Evolutionary conservation across 2,113 vertebrate species (phyloP).

Genomic region (Myiopsitta monachus): DNA sequence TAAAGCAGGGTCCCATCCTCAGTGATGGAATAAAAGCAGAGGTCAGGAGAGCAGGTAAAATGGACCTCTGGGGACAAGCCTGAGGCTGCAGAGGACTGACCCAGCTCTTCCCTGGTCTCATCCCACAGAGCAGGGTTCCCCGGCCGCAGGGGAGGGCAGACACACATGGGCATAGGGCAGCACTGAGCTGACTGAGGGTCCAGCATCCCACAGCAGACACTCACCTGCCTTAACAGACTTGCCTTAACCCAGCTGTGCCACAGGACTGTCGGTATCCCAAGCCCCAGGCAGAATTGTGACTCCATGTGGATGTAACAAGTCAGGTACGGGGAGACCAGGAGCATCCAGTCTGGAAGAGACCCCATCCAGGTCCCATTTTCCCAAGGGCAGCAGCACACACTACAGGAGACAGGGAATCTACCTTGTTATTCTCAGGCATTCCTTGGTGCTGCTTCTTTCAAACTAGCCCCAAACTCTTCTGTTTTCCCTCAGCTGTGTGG

Average conservation of each 20-base stretch:
- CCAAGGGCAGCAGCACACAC: background rate
- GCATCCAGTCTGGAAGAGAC: background rate
- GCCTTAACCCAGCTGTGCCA: background rate
- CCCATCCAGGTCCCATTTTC: fast-evolving
- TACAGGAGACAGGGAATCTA: background rate
- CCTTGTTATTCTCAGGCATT: background rate
- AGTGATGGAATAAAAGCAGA: background rate
- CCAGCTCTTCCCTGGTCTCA: background rate
- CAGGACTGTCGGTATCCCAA: background rate
- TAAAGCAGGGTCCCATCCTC: background rate
- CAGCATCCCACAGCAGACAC: background rate
- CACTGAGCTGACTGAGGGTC: fast-evolving
- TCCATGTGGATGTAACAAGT: fast-evolving
- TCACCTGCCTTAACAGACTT: background rate
- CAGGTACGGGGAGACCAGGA: fast-evolving
- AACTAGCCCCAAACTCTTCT: background rate
- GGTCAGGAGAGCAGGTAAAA: background rate
- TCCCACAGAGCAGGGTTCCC: background rate
- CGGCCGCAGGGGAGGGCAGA: background rate
- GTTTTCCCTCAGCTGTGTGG: background rate
- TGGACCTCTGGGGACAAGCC: background rate
- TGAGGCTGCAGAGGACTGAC: background rate
- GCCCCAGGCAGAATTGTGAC: background rate
- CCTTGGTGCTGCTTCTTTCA: background rate
- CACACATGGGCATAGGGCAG: fast-evolving